Percentiles rank a stretch among this genome's conserved stretches.
phyloP scores from a whole-genome alignment of 2,888 invertebrate genomes.

The Hyposoter dolosus region DNA sequence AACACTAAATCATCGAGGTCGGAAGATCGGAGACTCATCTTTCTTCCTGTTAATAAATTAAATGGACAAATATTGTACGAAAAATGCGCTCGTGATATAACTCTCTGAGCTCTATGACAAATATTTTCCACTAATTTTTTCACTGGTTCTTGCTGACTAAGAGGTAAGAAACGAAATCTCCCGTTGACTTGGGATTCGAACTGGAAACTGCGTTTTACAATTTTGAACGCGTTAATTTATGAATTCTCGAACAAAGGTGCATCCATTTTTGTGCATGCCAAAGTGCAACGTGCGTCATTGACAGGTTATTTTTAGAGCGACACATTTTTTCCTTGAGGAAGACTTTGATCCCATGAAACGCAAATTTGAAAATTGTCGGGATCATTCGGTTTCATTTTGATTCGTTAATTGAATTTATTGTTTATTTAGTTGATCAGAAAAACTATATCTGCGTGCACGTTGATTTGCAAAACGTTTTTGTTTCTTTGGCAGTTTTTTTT shows the following conservation, averaged over 20 bases:
- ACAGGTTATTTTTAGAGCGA: neutral
- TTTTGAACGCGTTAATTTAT: neutral
- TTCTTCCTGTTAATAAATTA: conserved; percentile 4
- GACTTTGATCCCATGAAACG: neutral
- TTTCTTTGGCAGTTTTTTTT: neutral
- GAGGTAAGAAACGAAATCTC: conserved; percentile 10
- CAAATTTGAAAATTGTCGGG: neutral
- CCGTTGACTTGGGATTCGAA: neutral
- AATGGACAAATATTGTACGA: conserved; percentile 24
- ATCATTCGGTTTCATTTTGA: neutral
- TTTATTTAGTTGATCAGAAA: no score
- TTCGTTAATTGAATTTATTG: neutral
- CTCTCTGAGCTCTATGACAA: neutral
- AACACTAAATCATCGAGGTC: neutral
- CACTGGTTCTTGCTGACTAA: neutral
- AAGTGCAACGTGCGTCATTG: neutral
- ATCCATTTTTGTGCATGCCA: neutral
- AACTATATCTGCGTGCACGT: neutral
- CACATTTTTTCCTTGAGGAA: neutral
- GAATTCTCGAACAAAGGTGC: neutral
- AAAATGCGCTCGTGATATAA: neutral
- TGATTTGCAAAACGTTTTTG: neutral
- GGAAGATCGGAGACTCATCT: neutral
- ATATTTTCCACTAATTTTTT: conserved; percentile 13
- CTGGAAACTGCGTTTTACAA: neutral